These are phyloP conservation scores for Chymomyza caudatula DNA, from an alignment of 2,888 invertebrate genomes.

Conservation along the genomic window DNA sequence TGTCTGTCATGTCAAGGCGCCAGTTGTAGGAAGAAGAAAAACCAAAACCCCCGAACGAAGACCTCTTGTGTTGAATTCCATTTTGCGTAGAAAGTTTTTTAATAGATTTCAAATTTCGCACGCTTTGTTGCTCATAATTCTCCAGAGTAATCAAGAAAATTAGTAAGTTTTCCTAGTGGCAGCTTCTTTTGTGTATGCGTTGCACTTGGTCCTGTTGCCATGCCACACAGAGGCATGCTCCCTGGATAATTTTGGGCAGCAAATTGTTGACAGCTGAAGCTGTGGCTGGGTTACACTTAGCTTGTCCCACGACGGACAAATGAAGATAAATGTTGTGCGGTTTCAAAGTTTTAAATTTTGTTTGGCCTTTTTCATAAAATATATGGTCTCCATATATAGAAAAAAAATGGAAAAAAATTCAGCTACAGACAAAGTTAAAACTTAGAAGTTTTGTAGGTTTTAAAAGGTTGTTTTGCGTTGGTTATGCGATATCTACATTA, in stretches of 20 bases:
- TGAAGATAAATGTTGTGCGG: constrained; percentile 63
- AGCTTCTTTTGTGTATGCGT: constrained; percentile 5
- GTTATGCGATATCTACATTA: too few species aligned
- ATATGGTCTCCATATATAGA: not conserved
- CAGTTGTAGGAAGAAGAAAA: not conserved
- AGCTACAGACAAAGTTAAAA: constrained; percentile 16
- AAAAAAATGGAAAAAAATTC: constrained; percentile 24
- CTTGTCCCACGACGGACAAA: constrained; percentile 41
- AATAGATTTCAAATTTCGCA: constrained; percentile 63
- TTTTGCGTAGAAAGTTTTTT: constrained; percentile 44
- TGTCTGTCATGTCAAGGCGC: constrained; percentile 1
- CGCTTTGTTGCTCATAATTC: constrained; percentile 37
- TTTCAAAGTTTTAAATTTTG: constrained; percentile 9
- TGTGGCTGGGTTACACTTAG: constrained; percentile 41
- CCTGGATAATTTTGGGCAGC: constrained; percentile 62
- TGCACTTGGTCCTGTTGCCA: not conserved
- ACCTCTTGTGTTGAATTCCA: not conserved
- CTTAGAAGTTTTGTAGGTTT: not conserved
- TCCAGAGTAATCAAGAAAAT: constrained; percentile 70
- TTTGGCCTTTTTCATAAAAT: not conserved
- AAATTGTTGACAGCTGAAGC: constrained; percentile 61
- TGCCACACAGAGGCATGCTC: constrained; percentile 30
- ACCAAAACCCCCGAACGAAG: constrained; percentile 42
- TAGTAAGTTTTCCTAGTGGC: constrained; percentile 51
- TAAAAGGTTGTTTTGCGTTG: not conserved